Conservation (phyloP, 1,140 invertebrate genomes). For the Zaprionus camerounensis region DNA sequence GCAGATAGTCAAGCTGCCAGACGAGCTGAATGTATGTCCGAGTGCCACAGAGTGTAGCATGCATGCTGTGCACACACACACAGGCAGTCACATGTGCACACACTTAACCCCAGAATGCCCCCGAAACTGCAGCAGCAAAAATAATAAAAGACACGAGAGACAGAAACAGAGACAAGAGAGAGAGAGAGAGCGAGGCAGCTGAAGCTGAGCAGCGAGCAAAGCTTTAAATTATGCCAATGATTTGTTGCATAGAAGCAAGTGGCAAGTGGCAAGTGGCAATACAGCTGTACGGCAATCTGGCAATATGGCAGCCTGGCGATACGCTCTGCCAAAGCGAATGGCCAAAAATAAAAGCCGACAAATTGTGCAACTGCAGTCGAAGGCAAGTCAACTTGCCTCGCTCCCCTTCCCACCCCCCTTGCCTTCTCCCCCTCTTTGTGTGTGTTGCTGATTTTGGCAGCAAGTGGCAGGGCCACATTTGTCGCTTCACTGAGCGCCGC, state of each 20-base stretch:
- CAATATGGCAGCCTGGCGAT: conserved; percentile 33
- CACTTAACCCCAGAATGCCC: conserved; percentile 62
- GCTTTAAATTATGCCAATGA: conserved; percentile 82
- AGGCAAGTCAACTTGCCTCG: conserved; percentile 58
- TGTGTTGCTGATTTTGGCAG: conserved; percentile 75
- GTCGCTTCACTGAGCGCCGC: conserved; percentile 63
- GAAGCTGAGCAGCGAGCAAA: conserved; percentile 39
- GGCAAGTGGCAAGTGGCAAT: conserved; percentile 67
- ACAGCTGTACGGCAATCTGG: conserved; percentile 35
- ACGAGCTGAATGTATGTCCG: conserved; percentile 29
- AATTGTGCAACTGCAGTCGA: conserved; percentile 74
- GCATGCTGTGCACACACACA: conserved; percentile 58
- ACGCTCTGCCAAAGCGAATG: conserved; percentile 50
- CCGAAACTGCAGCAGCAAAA: conserved; percentile 35
- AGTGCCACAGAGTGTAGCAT: conserved; percentile 11
- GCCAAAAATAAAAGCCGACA: conserved; percentile 76
- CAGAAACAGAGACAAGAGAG: not conserved
- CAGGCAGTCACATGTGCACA: conserved; percentile 23
- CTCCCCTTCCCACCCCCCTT: not conserved
- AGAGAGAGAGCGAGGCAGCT: conserved; percentile 2
- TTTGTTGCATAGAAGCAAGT: conserved; percentile 81
- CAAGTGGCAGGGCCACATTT: conserved; percentile 80
- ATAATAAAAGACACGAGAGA: conserved; percentile 28
- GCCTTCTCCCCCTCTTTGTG: not conserved
- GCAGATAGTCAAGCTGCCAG: conserved; percentile 35